phyloP scores from a whole-genome alignment of 2,113 vertebrate species.

The Cavia porcellus region DNA sequence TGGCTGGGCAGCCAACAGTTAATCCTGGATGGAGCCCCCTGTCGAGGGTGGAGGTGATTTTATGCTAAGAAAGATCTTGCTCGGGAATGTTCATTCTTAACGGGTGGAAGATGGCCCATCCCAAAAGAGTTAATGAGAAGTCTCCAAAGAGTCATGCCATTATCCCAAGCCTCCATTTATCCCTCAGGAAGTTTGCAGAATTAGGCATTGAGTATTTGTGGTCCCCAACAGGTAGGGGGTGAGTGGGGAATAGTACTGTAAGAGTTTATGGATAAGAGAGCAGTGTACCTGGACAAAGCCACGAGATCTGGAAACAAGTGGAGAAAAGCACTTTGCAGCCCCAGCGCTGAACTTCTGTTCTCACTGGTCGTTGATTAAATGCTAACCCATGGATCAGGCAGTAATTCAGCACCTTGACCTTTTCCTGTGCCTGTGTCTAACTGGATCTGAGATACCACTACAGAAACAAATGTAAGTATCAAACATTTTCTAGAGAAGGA shows the following conservation, averaged over 20 bases:
- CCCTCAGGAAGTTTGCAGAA: no score
- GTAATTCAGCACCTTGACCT: not conserved
- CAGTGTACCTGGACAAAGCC: not conserved
- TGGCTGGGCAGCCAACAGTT: no score
- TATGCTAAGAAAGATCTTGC: no score
- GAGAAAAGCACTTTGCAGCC: not conserved
- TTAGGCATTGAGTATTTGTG: no score
- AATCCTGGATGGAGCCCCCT: no score
- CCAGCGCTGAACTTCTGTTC: not conserved
- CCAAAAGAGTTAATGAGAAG: no score
- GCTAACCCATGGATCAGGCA: no score
- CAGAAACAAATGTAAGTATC: not conserved
- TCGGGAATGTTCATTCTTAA: no score
- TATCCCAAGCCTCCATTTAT: no score
- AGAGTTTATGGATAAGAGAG: not conserved
- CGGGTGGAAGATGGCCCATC: no score
- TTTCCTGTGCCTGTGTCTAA: not conserved
- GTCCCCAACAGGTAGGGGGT: not conserved
- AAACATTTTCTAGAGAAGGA: not conserved
- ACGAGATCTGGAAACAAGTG: not conserved
- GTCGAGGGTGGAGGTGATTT: no score
- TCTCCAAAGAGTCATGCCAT: no score
- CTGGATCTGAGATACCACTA: not conserved
- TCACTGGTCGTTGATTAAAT: not conserved
- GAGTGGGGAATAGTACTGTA: not conserved